Base-by-base conservation (phyloP, 1,140 invertebrate genomes). In the Dryas iulia region DNA sequence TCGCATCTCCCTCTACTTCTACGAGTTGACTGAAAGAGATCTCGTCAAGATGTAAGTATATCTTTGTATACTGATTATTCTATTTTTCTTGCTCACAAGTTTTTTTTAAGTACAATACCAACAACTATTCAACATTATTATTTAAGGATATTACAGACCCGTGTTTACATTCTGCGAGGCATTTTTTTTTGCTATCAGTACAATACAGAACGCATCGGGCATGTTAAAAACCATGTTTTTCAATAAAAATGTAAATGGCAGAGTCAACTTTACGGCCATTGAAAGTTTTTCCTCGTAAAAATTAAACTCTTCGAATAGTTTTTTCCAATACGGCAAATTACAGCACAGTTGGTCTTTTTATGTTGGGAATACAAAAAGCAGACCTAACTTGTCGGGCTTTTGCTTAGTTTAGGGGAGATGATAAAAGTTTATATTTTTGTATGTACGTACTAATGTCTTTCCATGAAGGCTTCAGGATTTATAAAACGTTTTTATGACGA, bases 251-350 rank as follows among this genome's bases (percentile, higher is more conserved):
- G 8, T 21, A 47, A 47, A 47, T 47, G 39, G 39, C 14, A 47
- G 39, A 47, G 39, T 47, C 39, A 47, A 47, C 39, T 47, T 47
- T 47, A 47, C 39, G 39, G 7, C 10, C 39, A 47, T 47, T 47
- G 18, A 47, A 47, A 47, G 39, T 47, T 47, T 47, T 47, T 21
- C 39, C 18, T 21, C 39, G 39, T 47, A 47, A 47, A 47, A 47
- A 11, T 47, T 21, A 47, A 47, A 21, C 14, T 47, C 39, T 47
- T 5, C 14, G 39, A 18, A 21, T 47, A 47, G 39, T 47, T 47
- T 47, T 47, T 47, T 47, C 39, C 39, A 47, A 47, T 47, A 47
- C 14, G 39, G 39, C 39, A 21, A 47, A 47, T 47, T 47, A 47
- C 14, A 47, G 39, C 39, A 3, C 14, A 47, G 18, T 47, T 3